phyloP scores from a whole-genome alignment of 2,113 vertebrate genomes.

The Rhea americana region DNA sequence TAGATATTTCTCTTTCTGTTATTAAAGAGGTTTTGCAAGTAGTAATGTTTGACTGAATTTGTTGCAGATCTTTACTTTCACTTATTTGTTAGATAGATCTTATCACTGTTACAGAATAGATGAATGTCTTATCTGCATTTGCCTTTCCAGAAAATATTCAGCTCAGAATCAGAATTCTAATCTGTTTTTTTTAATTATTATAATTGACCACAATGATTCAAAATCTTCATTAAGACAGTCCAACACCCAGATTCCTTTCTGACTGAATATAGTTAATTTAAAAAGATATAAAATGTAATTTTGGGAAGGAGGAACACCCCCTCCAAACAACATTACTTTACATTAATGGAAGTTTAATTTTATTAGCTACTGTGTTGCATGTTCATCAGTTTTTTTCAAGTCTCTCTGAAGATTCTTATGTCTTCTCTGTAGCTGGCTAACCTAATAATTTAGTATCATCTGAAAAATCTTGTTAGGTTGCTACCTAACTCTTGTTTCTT shows the following conservation, averaged over 20 bases:
- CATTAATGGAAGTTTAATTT: not conserved
- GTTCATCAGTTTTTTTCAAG: not conserved
- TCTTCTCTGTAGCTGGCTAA: not conserved
- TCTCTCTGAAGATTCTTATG: not conserved
- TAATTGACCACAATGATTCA: not conserved
- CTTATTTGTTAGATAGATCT: not conserved
- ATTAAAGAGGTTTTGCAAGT: not conserved
- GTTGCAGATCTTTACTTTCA: not conserved
- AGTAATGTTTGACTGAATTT: not conserved
- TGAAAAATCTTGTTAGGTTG: not conserved
- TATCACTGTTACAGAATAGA: not conserved
- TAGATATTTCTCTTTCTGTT: accelerated
- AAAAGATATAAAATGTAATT: not conserved
- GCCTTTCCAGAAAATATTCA: not conserved
- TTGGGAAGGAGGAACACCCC: not conserved
- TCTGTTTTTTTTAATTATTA: not conserved
- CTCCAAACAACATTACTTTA: not conserved
- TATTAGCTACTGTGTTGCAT: not conserved
- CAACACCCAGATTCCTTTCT: not conserved
- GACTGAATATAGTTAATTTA: not conserved
- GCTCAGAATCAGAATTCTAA: not conserved
- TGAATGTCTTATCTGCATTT: not conserved
- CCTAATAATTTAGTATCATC: not conserved
- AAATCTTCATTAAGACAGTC: not conserved
- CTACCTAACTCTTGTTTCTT: not conserved